phyloP scores from a whole-genome alignment of 2,888 invertebrate species.

The Hypomecis atomaria region DNA sequence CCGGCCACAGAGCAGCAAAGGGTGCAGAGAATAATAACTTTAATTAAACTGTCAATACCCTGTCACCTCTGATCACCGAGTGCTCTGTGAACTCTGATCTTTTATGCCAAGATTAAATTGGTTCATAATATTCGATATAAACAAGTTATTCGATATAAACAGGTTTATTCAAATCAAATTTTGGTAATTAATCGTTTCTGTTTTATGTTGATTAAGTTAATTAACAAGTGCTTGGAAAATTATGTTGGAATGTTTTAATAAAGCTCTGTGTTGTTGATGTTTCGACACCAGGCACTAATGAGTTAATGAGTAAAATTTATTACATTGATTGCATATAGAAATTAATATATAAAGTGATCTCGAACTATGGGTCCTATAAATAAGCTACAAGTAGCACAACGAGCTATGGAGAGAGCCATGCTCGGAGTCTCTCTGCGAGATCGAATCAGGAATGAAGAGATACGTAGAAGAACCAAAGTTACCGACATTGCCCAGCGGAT shows the following conservation, averaged over 20 bases:
- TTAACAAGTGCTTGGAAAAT: conserved; percentile 17
- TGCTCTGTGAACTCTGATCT: conserved; percentile 42
- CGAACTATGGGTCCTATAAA: no score
- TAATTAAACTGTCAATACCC: conserved; percentile 54
- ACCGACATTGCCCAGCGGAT: no score
- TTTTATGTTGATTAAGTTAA: conserved; percentile 29
- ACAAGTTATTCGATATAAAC: conserved; percentile 33
- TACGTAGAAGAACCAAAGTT: no score
- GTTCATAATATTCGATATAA: conserved; percentile 39
- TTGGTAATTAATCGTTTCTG: conserved; percentile 48
- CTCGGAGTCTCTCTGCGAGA: no score
- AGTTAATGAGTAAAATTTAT: neutral
- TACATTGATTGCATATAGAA: no score
- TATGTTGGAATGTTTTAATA: conserved; percentile 6
- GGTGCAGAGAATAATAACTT: conserved; percentile 45
- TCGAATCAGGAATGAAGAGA: no score
- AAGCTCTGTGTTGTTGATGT: conserved; percentile 6
- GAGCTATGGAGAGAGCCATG: no score
- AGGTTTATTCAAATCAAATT: conserved; percentile 48
- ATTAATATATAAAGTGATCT: no score
- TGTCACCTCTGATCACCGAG: conserved; percentile 25
- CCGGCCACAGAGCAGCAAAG: conserved; percentile 33
- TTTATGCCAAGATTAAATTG: conserved; percentile 47
- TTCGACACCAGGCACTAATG: neutral
- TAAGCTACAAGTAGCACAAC: no score